These are phyloP conservation scores for Montipora capitata DNA, from an alignment of 92 coral and sea anemone species.

Conservation along the genomic window DNA sequence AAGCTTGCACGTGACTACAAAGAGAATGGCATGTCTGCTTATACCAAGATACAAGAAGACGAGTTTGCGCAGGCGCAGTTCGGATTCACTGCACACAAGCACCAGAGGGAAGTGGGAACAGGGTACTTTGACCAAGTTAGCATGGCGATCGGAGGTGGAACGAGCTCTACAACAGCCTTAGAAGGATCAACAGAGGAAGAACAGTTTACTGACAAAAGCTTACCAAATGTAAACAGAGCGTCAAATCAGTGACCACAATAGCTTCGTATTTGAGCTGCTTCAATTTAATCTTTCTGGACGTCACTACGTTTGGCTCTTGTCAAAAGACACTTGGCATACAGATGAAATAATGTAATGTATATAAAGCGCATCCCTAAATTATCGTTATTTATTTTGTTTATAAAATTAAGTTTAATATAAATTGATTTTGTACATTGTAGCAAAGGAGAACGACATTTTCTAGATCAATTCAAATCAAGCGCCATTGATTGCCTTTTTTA, in stretches of 20 bases:
- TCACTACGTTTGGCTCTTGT: no score
- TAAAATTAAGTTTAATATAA: no score
- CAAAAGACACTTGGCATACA: no score
- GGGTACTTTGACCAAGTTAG: constrained; percentile 93
- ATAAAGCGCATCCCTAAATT: no score
- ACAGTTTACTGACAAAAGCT: constrained; percentile 74
- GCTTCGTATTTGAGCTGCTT: neutral
- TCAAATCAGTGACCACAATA: neutral
- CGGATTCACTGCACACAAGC: constrained; percentile 98
- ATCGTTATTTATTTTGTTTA: no score
- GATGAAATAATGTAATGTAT: no score
- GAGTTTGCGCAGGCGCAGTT: constrained; percentile 90
- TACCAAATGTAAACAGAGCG: neutral
- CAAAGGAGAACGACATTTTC: no score
- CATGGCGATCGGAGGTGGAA: constrained; percentile 95
- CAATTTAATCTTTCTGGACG: no score
- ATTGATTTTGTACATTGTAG: no score
- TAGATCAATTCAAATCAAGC: no score
- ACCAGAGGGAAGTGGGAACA: constrained; percentile 98
- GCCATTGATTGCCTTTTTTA: no score
- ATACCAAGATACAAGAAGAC: constrained; percentile 92
- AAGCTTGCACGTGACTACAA: constrained; percentile 93
- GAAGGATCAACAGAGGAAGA: constrained; percentile 97
- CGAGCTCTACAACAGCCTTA: constrained; percentile 92
- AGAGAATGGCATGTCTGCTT: constrained; percentile 95